These are phyloP conservation scores for Drosophila sp. DNA, from an alignment of 1,140 invertebrate genomes.

Conservation along the genomic window DNA sequence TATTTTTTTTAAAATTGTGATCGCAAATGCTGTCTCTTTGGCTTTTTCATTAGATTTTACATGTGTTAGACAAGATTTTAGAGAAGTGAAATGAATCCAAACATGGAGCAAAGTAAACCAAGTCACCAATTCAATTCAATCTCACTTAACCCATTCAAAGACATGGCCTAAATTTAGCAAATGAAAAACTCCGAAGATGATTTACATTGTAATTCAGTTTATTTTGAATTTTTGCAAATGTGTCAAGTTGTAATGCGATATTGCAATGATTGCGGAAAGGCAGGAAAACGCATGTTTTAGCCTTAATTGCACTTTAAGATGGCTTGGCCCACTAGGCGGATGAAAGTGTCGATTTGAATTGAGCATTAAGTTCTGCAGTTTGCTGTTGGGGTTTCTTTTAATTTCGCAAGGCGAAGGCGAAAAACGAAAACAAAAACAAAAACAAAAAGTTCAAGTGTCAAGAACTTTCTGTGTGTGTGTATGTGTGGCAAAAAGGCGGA, in stretches of 20 bases:
- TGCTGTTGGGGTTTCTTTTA: constrained; percentile 36
- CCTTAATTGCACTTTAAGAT: constrained; percentile 57
- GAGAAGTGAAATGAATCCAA: too few relatives aligned
- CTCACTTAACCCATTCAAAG: neutral
- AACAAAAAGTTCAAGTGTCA: constrained; percentile 38
- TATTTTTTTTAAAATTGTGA: too few relatives aligned
- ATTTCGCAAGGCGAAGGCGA: constrained; percentile 34
- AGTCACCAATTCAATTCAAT: neutral
- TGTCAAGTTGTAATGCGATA: neutral
- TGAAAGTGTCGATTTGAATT: constrained; percentile 51
- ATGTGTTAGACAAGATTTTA: too few relatives aligned
- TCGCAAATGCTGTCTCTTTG: too few relatives aligned
- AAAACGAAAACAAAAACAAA: constrained; percentile 22
- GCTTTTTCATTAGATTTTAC: too few relatives aligned
- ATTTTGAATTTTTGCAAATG: constrained; percentile 17
- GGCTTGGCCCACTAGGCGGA: neutral
- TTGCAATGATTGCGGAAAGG: neutral
- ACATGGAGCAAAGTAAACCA: too few relatives aligned
- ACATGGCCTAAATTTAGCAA: neutral
- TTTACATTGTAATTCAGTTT: neutral
- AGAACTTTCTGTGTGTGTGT: constrained; percentile 23
- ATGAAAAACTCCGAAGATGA: neutral
- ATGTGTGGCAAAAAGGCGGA: constrained; percentile 2
- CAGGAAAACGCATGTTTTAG: constrained; percentile 45
- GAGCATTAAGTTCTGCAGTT: constrained; percentile 22